phyloP scores from a whole-genome alignment of 2,113 vertebrate genomes.

The Upupa epops region DNA sequence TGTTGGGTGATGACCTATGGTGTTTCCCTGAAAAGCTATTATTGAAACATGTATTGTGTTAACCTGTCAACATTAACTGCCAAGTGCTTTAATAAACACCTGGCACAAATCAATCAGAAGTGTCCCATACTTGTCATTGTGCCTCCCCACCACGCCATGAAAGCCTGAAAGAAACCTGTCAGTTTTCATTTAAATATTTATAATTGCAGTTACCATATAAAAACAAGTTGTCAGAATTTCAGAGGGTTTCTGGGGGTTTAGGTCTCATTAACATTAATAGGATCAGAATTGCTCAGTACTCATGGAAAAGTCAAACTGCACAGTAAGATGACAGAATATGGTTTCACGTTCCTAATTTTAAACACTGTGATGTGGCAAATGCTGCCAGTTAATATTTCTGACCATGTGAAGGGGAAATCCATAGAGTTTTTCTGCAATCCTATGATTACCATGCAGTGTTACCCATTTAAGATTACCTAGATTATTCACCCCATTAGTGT shows the following conservation, averaged over 20 bases:
- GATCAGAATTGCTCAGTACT: neutral
- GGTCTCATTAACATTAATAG: neutral
- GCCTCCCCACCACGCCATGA: fast-evolving
- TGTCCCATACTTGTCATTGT: neutral
- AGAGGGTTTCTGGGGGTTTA: neutral
- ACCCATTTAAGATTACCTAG: neutral
- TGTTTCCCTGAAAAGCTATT: neutral
- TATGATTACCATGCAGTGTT: neutral
- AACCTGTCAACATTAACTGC: neutral
- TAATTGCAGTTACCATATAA: neutral
- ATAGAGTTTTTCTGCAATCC: neutral
- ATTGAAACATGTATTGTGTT: neutral
- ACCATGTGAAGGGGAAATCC: neutral
- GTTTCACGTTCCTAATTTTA: neutral
- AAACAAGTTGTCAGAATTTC: neutral
- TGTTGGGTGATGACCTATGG: neutral
- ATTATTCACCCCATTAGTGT: neutral
- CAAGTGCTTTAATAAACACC: neutral
- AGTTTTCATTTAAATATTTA: neutral
- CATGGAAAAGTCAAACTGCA: neutral
- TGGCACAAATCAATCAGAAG: neutral
- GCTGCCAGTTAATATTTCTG: neutral
- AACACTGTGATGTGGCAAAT: neutral
- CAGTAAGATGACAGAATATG: neutral
- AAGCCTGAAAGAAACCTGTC: neutral